phyloP scores from a whole-genome alignment of 2,113 vertebrate genomes.

The Procapra przewalskii region DNA sequence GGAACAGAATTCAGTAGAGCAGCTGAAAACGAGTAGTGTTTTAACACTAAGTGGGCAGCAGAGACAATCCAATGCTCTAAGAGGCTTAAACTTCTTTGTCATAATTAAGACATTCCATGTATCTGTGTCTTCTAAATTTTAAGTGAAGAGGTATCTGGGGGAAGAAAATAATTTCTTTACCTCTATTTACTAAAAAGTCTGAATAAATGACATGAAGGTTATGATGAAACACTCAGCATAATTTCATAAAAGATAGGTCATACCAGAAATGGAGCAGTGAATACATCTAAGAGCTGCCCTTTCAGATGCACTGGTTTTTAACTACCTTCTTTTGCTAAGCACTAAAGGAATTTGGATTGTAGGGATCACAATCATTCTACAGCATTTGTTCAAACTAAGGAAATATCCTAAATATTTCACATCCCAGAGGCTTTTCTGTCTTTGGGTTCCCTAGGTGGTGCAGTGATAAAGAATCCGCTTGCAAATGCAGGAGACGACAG shows the following conservation, averaged over 20 bases:
- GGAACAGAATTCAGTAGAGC: not conserved
- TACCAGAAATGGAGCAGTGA: constrained; percentile 36
- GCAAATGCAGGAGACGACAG: not conserved
- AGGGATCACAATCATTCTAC: not conserved
- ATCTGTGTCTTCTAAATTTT: constrained; percentile 52
- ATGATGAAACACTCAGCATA: constrained; percentile 8
- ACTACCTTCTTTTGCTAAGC: not conserved
- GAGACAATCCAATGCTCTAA: not conserved
- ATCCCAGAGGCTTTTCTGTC: not conserved
- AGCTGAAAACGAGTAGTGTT: not conserved
- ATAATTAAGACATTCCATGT: constrained; percentile 51
- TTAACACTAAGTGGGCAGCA: not conserved
- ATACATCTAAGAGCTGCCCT: constrained; percentile 32
- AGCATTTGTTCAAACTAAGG: not conserved
- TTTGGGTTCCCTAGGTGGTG: not conserved
- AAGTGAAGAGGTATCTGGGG: constrained; percentile 51
- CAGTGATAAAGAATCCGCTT: not conserved
- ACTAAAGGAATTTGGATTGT: not conserved
- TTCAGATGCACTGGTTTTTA: not conserved
- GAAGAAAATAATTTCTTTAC: constrained; percentile 52
- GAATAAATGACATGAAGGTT: constrained; percentile 64
- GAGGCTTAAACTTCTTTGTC: constrained; percentile 41
- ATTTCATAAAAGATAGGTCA: constrained; percentile 54
- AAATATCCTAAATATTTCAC: not conserved
- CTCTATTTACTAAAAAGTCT: constrained; percentile 71